Base-by-base conservation (phyloP, 2,888 invertebrate species). In the Scelioninae gen. 2 region DNA sequence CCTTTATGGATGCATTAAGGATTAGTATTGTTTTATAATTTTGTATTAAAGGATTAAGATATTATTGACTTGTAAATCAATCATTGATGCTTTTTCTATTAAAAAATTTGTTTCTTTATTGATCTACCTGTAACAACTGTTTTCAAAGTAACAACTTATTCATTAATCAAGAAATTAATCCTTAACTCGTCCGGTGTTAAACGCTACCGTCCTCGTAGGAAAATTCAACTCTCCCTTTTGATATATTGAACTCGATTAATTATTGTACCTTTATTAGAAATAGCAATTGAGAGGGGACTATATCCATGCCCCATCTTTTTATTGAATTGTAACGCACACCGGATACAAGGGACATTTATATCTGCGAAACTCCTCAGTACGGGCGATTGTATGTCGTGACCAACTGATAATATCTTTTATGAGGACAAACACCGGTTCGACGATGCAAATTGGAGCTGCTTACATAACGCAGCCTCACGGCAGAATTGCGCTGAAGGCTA, bases 181-280 rank as follows among this genome's bases (percentile, higher is more conserved):
- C 13, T 19, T 31, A 22, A 57, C 39, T 16, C 50, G 37, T 67
- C 41, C 67, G 57, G 48, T 52, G 35, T 60, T 35, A 37, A 5
- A 9, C n/a, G 41, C 52, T 10, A 35, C 28, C 39, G 74, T 74
- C 43, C 22, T 13, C 22, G 61, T 52, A 58, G 72, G 72, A 72
- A 72, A 65, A 67, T 48, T 18, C 37, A 52, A 50, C 52, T 61
- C 72, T 65, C 53, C 25, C 11, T 7, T 39, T 57, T 58, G 16
- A 43, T 70, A 28, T 19, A 45, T 41, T 63, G 63, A 57, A 53
- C 61, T 70, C 61, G 45, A 61, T 72, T 67, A 65, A 65, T 71
- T 67, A 67, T 55, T 52, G 46, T 53, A 50, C 57, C 58, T 67
- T 52, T 16, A 63, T 55, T 55, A 39, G 43, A 60, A 71, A 18